phyloP scores from a whole-genome alignment of 2,797 vertebrate genomes.

The Astyanax mexicanus region DNA sequence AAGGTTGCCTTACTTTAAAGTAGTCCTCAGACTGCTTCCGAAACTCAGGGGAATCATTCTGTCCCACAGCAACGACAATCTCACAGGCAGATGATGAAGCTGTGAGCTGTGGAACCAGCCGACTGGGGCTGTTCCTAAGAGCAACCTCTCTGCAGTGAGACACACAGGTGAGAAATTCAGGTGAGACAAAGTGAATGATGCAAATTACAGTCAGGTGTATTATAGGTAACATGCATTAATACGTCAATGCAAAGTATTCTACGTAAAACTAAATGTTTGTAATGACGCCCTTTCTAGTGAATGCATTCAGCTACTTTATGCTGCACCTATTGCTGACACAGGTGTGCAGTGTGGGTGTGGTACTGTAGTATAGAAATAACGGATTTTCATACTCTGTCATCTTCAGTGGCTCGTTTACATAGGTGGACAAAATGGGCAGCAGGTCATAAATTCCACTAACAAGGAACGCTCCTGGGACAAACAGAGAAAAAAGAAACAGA shows the following conservation, averaged over 20 bases:
- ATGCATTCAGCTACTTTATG: too few species aligned
- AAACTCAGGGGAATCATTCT: slow-evolving; percentile 91
- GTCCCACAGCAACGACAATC: slow-evolving; percentile 82
- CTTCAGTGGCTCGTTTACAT: slow-evolving; percentile 81
- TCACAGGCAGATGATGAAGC: slow-evolving; percentile 66
- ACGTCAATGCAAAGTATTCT: too few species aligned
- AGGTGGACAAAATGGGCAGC: slow-evolving; percentile 85
- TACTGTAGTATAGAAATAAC: neutral
- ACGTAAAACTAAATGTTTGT: too few species aligned
- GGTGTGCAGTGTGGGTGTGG: neutral
- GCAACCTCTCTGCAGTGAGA: slow-evolving; percentile 84
- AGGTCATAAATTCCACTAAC: slow-evolving; percentile 93
- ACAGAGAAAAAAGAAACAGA: neutral
- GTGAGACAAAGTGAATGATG: neutral
- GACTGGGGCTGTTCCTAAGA: slow-evolving; percentile 86
- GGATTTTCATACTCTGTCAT: slow-evolving; percentile 83
- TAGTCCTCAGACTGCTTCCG: slow-evolving; percentile 85
- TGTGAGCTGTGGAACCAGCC: slow-evolving; percentile 64
- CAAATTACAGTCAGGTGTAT: neutral
- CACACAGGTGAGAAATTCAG: neutral
- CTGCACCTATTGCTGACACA: too few species aligned
- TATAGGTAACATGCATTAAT: too few species aligned
- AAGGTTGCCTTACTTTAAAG: slow-evolving; percentile 76
- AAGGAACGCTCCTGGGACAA: slow-evolving; percentile 83
- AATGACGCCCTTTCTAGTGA: too few species aligned